A percentile compares a stretch with the other conserved stretches of the same genome.
phyloP scores from a whole-genome alignment of 2,888 invertebrate genomes.

The Nebria brevicollis region DNA sequence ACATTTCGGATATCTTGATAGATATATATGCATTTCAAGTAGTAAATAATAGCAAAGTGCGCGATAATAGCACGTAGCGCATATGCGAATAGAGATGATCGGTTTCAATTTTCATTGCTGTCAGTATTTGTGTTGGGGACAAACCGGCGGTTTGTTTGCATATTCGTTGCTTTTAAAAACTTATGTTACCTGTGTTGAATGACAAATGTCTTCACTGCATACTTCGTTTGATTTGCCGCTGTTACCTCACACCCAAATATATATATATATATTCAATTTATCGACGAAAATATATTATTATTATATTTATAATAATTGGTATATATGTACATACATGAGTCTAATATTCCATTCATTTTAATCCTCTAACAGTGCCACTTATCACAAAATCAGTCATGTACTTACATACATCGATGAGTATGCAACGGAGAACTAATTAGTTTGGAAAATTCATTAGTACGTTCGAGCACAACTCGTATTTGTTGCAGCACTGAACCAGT shows the following conservation, averaged over 20 bases:
- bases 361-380: background rate
- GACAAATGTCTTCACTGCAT: conserved; percentile 24
- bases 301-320: too few relatives aligned
- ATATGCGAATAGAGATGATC: background rate
- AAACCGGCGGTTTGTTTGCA: conserved; percentile 27
- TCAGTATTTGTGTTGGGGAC: conserved; percentile 30
- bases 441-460: conserved; percentile 6
- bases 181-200: conserved; percentile 32
- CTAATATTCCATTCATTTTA: background rate
- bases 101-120: conserved; percentile 20
- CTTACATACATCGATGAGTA: background rate
- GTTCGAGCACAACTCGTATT: background rate
- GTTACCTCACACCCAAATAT: background rate
- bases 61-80: background rate
- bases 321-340: background rate
- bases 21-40: conserved; percentile 36
- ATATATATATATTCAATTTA: background rate
- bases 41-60: background rate
- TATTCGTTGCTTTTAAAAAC: conserved; percentile 33
- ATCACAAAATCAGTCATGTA: background rate
- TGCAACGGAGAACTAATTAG: conserved; percentile 8
- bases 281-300: too few relatives aligned
- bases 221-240: background rate
- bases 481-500: conserved; percentile 5
- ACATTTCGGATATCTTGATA: conserved; percentile 38